Percentiles rank a stretch among this genome's conserved stretches.
Conservation (phyloP, 35 echinoderm and acorn worm species). For the Ophioderma brevispina region DNA sequence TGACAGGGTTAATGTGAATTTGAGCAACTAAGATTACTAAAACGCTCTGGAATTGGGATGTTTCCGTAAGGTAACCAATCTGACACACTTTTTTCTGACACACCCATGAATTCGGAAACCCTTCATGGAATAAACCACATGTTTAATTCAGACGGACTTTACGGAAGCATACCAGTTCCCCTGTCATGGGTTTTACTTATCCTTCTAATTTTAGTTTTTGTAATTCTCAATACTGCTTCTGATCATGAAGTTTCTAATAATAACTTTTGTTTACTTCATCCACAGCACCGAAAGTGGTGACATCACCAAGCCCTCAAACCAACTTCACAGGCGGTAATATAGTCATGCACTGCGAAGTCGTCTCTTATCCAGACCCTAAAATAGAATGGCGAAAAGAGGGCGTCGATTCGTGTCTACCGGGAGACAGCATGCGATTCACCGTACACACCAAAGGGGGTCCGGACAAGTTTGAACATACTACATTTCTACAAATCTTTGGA, state of each 20-base stretch:
- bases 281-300: constrained; percentile 38
- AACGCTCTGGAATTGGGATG: no score
- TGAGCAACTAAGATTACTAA: no score
- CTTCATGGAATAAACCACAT: no score
- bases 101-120: no score
- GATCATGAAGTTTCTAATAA: neutral
- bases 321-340: constrained; percentile 23
- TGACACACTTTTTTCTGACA: no score
- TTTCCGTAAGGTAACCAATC: no score
- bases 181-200: no score
- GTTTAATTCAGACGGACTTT: no score
- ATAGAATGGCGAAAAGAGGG: constrained; percentile 43
- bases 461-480: constrained; percentile 38
- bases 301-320: constrained; percentile 29
- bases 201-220: neutral
- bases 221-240: neutral
- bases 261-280: neutral
- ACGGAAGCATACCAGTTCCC: no score
- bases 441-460: constrained; percentile 39
- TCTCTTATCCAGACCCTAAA: constrained; percentile 1
- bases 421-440: constrained; percentile 21
- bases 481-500: constrained; percentile 53
- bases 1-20: no score
- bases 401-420: constrained; percentile 17
- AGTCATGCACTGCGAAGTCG: constrained; percentile 3